Evolutionary conservation across 2,113 vertebrate genomes (phyloP), one percentile per base, ranked within the genome.

Genomic region (Gasterosteus nipponicus): DNA sequence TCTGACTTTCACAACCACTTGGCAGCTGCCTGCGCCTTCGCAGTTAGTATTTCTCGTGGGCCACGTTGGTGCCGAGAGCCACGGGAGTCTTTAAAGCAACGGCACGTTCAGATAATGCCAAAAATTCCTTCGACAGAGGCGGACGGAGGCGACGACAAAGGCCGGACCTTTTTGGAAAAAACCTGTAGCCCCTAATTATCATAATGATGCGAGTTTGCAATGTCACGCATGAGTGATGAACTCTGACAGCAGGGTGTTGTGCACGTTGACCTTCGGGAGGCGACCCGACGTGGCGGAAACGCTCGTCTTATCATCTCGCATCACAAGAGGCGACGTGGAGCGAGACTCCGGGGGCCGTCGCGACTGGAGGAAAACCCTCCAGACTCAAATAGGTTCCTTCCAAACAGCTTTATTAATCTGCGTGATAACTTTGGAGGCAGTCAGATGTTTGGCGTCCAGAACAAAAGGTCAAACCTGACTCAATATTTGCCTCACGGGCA

Each of bases 251-350:
- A 47, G 51, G 10, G 26, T 60, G 38, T 61, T 31, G 70, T 54
- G 38, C 44, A 5, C 11, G 33, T 4, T 68, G 69, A 77, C 69
- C 80, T 82, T 58, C 70, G 6, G 69, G 71, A 75, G 64, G 29
- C 22, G 10, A 19, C 15, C 38, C 19, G 15, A 56, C 38, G 5
- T 29, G 67, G 39, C 3, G 39, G 63, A 41, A n/a, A 16, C 3
- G 5, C 41, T 65, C 61, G 49, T 46, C 72, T 65, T 38, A 42
- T 65, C 35, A 18, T 26, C 18, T 29, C 7, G 35, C 41, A 18
- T 49, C 53, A 15, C 65, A 9, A 26, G 0, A 61, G 35, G 22
- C 10, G 5, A 64, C 6, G 8, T 9, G 22, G 39, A 63, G 19
- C 38, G 6, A 22, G 22, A 64, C 39, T 64, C 8, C 22, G 4